Base-by-base conservation (phyloP, 2,888 invertebrate genomes). In the Heliconius charithonia region DNA sequence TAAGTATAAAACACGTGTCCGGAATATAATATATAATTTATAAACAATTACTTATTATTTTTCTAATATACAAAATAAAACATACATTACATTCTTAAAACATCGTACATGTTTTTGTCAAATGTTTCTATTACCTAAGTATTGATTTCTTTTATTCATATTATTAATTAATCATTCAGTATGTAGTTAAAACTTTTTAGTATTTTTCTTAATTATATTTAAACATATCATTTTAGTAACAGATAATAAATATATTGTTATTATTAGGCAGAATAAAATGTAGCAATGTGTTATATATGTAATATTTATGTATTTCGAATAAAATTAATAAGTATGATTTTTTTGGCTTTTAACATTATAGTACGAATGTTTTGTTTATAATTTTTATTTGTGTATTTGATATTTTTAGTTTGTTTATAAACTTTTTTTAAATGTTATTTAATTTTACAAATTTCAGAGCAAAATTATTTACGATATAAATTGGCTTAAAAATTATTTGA, bases 401-500 rank as follows among this genome's bases (percentile, higher is more conserved):
- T 7, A 13, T 25, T 72, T 59, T 59, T 32, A 13, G n/a, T 71
- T 19, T 13, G 32, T 22, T 10, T 27, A 25, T 62, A 19, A 51
- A 59, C 59, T 62, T 63, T 71, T n/a, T 56, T 71, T 32, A n/a
- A 29, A 32, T 71, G n/a, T 59, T 59, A 59, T 72, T 59, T 72
- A 32, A 32, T 59, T n/a, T 37, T 13, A 67, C 19, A 22, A 32
- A 29, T 41, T 72, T 72, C 22, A 56, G 3, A 56, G 29, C 16
- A 56, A 71, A 32, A 71, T 56, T 56, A 56, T n/a, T 71, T 22
- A 56, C 29, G 22, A 71, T 71, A 13, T 45, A 16, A 59, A 59
- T 72, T 59, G 72, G 72, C 72, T 72, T 72, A 59, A 72, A 56
- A 59, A 59, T 72, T 59, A 32, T 59, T 72, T 72, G 72, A 72